Base-by-base conservation (phyloP, 2,888 invertebrate genomes). In the Malacosoma neustria region DNA sequence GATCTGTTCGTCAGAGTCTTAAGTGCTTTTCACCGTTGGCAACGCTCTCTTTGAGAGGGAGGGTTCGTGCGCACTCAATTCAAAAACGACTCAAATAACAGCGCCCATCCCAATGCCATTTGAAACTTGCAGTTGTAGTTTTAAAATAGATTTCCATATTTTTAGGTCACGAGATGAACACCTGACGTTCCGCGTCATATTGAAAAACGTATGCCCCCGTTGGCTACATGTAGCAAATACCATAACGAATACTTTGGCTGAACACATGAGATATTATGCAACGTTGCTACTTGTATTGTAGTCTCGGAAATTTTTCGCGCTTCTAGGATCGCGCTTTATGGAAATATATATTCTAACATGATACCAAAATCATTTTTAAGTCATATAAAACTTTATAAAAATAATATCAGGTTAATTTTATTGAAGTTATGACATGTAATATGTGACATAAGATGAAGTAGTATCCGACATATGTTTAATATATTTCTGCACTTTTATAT, bases 191-290 rank as follows among this genome's bases (percentile, higher is more conserved):
- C 73, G 72, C 81, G 72, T 82, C 80, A 84, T 80, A 79, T 81
- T 66, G 73, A 71, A 76, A 73, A 81, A 80, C 82, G 75, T 84
- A 84, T 82, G 84, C 80, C 73, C 73, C 70, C 65, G 77, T 79
- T 81, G 77, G 80, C 80, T 80, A 77, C 80, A 80, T 82, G 81
- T 76, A 81, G 75, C 81, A 80, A 84, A 85, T 82, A 77, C 82
- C 82, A 80, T 82, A 82, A 81, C 81, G 84, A 84, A 84, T 82
- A 84, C 74, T 85, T 85, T 81, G 75, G 80, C 73, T 74, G 79
- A 79, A 77, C 73, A 73, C 76, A 73, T 72, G 75, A 68, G 72
- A 72, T 81, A 80, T 84, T 84, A 84, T 82, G 81, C 82, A 84
- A 84, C 71, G 67, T 72, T 80, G 76, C 72, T 57, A 64, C 71